Evolutionary conservation across 2,113 vertebrate species (phyloP).

Genomic region (Indicator indicator): DNA sequence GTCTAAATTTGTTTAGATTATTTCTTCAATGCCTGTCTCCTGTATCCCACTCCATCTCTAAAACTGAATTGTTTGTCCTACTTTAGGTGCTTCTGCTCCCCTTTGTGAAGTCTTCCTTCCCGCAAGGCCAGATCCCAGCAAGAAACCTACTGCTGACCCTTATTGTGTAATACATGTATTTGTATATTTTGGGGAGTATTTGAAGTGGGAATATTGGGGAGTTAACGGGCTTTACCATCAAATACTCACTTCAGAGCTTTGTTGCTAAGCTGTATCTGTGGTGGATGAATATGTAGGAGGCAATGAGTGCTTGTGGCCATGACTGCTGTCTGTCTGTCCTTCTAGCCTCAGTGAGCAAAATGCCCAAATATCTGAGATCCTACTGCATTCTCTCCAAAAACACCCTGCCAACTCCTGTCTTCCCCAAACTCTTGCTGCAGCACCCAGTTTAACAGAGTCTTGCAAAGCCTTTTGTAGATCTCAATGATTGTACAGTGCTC

Average conservation of each 20-base stretch:
- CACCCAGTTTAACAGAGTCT: not conserved
- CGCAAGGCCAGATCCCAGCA: not conserved
- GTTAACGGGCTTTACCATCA: not conserved
- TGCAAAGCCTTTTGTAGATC: slow-evolving; percentile 36
- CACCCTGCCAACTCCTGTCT: not conserved
- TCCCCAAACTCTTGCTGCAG: not conserved
- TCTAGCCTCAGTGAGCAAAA: not conserved
- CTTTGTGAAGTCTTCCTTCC: not conserved
- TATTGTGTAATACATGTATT: not conserved
- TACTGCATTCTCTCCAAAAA: not conserved
- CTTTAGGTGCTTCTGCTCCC: not conserved
- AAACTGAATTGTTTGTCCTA: not conserved
- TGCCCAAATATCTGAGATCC: not conserved
- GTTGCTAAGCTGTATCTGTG: not conserved
- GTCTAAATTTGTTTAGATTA: not conserved
- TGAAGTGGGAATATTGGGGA: not conserved
- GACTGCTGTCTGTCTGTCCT: not conserved
- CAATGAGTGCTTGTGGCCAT: not conserved
- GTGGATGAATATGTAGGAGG: not conserved
- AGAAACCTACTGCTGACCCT: not conserved
- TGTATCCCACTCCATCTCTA: not conserved
- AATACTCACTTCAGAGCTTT: not conserved
- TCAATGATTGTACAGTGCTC: slow-evolving; percentile 14
- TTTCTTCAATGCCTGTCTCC: not conserved
- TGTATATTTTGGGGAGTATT: not conserved